Evolutionary conservation across 2,113 vertebrate genomes (phyloP).

Genomic region (Salvelinus fontinalis): DNA sequence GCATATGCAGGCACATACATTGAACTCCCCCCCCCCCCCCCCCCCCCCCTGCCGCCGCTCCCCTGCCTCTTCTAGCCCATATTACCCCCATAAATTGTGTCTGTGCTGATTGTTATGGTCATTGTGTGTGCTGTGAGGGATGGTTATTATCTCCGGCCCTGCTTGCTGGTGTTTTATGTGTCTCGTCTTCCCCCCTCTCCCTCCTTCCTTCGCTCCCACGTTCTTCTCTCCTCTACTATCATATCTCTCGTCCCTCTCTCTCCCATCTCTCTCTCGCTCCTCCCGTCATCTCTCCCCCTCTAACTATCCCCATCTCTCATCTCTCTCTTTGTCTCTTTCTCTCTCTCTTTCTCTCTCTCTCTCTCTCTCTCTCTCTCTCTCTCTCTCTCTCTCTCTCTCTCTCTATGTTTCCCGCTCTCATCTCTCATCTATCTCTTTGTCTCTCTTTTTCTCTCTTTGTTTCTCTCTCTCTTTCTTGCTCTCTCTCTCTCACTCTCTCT

Average conservation of each 20-base stretch:
- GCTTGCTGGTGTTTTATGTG: slow-evolving; percentile 70
- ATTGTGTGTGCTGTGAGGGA: slow-evolving; percentile 77
- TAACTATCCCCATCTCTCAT: neutral
- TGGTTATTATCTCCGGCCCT: slow-evolving; percentile 75
- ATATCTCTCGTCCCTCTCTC: slow-evolving; percentile 14
- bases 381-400: neutral
- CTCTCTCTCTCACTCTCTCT: slow-evolving; percentile 21
- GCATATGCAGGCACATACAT: slow-evolving; percentile 30
- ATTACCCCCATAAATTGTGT: slow-evolving; percentile 77
- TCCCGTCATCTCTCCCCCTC: neutral
- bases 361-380: neutral
- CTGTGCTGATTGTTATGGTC: slow-evolving; percentile 76
- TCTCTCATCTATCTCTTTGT: neutral
- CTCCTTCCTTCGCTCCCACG: neutral
- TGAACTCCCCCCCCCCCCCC: slow-evolving; percentile 29
- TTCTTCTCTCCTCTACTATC: neutral
- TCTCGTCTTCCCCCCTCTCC: slow-evolving; percentile 54
- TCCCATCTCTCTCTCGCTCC: slow-evolving; percentile 11
- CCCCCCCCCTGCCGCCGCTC: slow-evolving; percentile 10
- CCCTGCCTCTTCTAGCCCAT: slow-evolving; percentile 49
- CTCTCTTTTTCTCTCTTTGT: neutral
- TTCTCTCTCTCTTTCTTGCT: slow-evolving; percentile 8
- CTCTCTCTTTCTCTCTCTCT: neutral
- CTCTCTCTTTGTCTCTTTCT: neutral
- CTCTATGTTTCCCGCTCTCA: slow-evolving; percentile 10